Conservation (phyloP, 1,140 invertebrate species). For the Cardiocondyla obscurior region DNA sequence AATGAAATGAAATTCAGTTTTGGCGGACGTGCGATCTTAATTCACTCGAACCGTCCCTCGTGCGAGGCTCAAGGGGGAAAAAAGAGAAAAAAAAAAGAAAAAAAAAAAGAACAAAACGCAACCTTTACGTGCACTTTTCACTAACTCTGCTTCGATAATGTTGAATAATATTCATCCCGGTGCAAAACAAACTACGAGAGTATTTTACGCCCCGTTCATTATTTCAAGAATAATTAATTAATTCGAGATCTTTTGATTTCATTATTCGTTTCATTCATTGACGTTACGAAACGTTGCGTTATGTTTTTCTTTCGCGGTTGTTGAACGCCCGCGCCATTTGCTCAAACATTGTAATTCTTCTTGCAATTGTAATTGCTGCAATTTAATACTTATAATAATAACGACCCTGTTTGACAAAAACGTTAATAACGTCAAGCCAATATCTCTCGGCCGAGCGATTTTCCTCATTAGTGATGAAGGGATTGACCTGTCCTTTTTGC, state of each 20-base stretch:
- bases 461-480: conserved; percentile 45
- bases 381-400: conserved; percentile 47
- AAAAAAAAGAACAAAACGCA: background rate
- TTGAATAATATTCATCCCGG: background rate
- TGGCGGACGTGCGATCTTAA: conserved; percentile 48
- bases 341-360: conserved; percentile 20
- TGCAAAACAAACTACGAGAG: background rate
- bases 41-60: conserved; percentile 1
- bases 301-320: background rate
- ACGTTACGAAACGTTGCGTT: background rate
- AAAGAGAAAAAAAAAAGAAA: too few species aligned
- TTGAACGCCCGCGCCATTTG: background rate
- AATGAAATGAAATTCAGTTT: conserved; percentile 62
- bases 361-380: conserved; percentile 17
- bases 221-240: conserved; percentile 5
- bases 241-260: background rate
- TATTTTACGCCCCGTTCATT: background rate
- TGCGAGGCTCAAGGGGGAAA: background rate
- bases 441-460: conserved; percentile 40
- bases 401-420: conserved; percentile 23
- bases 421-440: conserved; percentile 44
- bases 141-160: background rate
- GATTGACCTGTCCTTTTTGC: conserved; percentile 38
- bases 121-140: background rate
- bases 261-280: background rate